Evolutionary conservation across 2,113 vertebrate genomes (phyloP).

Genomic region (Hemibagrus wyckioides): DNA sequence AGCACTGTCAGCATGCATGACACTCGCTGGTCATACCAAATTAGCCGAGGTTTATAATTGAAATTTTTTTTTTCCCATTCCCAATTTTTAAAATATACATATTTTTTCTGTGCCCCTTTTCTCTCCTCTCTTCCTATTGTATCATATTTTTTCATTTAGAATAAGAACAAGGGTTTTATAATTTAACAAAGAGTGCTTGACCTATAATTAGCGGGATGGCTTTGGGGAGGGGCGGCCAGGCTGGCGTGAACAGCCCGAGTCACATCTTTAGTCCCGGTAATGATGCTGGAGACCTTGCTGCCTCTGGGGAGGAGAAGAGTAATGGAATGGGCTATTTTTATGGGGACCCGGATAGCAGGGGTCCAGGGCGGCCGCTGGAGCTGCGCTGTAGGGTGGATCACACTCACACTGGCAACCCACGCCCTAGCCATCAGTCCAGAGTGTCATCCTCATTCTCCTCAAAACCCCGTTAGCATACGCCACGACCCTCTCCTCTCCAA

Average conservation of each 20-base stretch:
- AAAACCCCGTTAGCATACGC: constrained; percentile 19
- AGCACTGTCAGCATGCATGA: constrained; percentile 97
- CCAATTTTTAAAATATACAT: constrained; percentile 71
- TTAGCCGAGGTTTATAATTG: constrained; percentile 99
- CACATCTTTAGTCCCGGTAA: constrained; percentile 96
- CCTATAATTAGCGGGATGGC: constrained; percentile 98
- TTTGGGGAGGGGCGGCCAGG: constrained; percentile 70
- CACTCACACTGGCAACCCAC: constrained; percentile 39
- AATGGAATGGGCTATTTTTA: constrained; percentile 99
- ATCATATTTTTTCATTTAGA: constrained; percentile 77
- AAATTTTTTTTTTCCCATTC: constrained; percentile 75
- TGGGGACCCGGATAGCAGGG: constrained; percentile 54
- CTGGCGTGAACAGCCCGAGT: constrained; percentile 77
- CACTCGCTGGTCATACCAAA: constrained; percentile 99
- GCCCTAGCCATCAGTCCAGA: constrained; percentile 84
- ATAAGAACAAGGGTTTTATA: constrained; percentile 99
- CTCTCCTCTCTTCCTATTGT: constrained; percentile 17
- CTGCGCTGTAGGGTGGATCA: constrained; percentile 43
- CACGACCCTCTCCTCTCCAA: constrained; percentile 54
- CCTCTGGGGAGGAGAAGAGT: constrained; percentile 94
- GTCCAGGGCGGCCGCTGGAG: constrained; percentile 33
- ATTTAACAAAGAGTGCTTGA: constrained; percentile 99
- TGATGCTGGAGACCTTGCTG: constrained; percentile 97
- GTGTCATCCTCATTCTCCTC: constrained; percentile 73
- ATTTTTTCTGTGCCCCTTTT: constrained; percentile 67